These are phyloP conservation scores for Lasioglossum albipes DNA, from an alignment of 1,140 invertebrate species.

Conservation along the genomic window DNA sequence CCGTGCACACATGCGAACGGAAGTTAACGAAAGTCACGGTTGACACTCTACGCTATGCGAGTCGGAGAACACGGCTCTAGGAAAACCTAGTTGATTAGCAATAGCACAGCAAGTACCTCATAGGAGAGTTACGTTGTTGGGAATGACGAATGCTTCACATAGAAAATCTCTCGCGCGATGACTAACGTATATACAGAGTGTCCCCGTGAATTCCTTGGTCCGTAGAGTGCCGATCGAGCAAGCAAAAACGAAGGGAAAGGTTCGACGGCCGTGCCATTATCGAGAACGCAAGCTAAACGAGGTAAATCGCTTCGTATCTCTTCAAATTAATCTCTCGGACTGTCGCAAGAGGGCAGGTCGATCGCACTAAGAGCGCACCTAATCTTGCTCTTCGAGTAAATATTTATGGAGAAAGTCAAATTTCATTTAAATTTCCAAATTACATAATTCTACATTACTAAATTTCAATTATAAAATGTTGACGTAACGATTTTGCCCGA, in stretches of 20 bases:
- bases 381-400: too few species aligned
- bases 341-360: too few species aligned
- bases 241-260: background rate
- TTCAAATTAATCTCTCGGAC: too few species aligned
- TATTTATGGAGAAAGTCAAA: too few species aligned
- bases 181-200: slow-evolving; percentile 13
- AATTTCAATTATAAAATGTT: too few species aligned
- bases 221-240: background rate
- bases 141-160: slow-evolving; percentile 77
- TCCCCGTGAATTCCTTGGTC: background rate
- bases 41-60: slow-evolving; percentile 46
- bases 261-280: background rate
- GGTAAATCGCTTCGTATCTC: too few species aligned
- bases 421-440: too few species aligned
- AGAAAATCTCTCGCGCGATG: slow-evolving; percentile 44
- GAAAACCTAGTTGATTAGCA: slow-evolving; percentile 57
- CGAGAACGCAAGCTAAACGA: too few species aligned
- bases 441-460: too few species aligned
- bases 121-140: slow-evolving; percentile 69
- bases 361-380: too few species aligned
- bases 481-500: too few species aligned
- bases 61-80: slow-evolving; percentile 55
- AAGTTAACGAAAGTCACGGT: slow-evolving; percentile 20
- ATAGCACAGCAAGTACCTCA: slow-evolving; percentile 64
- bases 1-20: too few species aligned